Base-by-base conservation (phyloP, 2,888 invertebrate genomes). In the Rhaphigaster nebulosa region DNA sequence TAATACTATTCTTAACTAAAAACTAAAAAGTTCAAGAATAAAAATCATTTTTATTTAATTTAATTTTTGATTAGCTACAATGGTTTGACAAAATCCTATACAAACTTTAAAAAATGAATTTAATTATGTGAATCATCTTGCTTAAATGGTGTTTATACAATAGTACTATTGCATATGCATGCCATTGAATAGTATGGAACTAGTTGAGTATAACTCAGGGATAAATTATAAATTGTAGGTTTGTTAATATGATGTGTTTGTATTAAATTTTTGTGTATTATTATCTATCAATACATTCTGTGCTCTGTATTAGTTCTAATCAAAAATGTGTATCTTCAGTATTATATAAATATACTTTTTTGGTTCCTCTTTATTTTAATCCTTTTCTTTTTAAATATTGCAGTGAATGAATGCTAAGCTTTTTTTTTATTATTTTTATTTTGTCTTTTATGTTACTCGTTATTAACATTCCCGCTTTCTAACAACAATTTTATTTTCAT, bases 381-480 rank as follows among this genome's bases (percentile, higher is more conserved):
- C 45, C 84, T 84, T 80, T 41, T 41, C 13, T 50, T 45, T 45
- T 45, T 26, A 84, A n/a, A 84, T 84, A 45, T 45, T 38, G 26
- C 54, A 38, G 5, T 52, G 56, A 88, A 88, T 88, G 88, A 56
- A 84, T 50, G 45, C n/a, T 26, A 2, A 23, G 41, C 26, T 80
- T 80, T 41, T 80, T 80, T n/a, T n/a, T n/a, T n/a, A n/a, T n/a
- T n/a, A n/a, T n/a, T n/a, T 8, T 80, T 76, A n/a, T 80, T 84
- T 45, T 45, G 26, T 84, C 84, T 84, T 84, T n/a, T 50, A 45
- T 41, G n/a, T 26, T 84, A 84, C 10, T 45, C 10, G 84, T 84
- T n/a, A 89, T 89, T 89, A 89, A 89, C 89, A 26, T n/a, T 29
- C 89, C 41, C 34, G 89, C 89, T 89, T 89, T 76, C 89, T 89